phyloP scores from a whole-genome alignment of 2,888 invertebrate species.

The Acanthosepion lycidas region DNA sequence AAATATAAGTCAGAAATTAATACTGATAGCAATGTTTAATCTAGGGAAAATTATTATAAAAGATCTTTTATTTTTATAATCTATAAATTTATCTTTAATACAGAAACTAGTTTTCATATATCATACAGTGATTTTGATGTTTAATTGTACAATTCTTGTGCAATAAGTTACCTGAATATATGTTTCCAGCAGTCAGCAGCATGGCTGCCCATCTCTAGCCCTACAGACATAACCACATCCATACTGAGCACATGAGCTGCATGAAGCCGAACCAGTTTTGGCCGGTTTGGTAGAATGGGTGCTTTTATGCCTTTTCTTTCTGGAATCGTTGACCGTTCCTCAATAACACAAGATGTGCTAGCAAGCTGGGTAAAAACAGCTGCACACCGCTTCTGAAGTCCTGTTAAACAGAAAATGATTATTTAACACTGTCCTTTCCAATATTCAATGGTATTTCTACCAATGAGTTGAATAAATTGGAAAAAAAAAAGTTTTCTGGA shows the following conservation, averaged over 20 bases:
- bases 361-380: conserved; percentile 90
- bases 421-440: not conserved
- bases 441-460: not conserved
- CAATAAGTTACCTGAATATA: conserved; percentile 81
- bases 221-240: conserved; percentile 90
- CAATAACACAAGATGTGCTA: conserved; percentile 88
- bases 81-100: not conserved
- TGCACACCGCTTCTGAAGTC: conserved; percentile 91
- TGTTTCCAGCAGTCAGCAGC: conserved; percentile 96
- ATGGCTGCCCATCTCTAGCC: conserved; percentile 92
- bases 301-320: conserved; percentile 53
- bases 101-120: not conserved
- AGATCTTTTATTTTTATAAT: no score
- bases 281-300: conserved; percentile 58
- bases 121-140: not conserved
- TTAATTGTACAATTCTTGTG: not conserved
- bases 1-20: no score
- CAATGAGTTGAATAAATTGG: not conserved
- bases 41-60: no score
- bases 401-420: conserved; percentile 72
- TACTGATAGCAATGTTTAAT: no score
- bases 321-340: conserved; percentile 64
- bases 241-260: conserved; percentile 93
- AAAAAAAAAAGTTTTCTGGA: not conserved
- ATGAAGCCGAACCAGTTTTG: conserved; percentile 79